Evolutionary conservation across 2,113 vertebrate genomes (phyloP).

Genomic region (Pygoscelis antarcticus): DNA sequence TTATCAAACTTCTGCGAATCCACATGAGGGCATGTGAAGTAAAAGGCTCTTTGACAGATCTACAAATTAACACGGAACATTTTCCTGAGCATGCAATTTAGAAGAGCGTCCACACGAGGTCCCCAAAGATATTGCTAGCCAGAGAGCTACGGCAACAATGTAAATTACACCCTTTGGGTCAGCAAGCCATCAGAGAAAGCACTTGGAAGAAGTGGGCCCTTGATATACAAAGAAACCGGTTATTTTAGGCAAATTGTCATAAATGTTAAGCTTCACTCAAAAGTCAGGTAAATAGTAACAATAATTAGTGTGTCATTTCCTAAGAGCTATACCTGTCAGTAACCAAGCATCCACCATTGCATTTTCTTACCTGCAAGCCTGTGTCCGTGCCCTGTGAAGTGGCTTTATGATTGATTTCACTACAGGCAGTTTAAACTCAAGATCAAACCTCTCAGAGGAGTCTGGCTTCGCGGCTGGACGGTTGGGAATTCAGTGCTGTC

Average conservation of each 20-base stretch:
- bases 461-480: background rate
- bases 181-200: background rate
- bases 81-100: background rate
- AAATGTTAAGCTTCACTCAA: background rate
- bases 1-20: background rate
- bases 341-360: background rate
- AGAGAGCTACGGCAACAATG: background rate
- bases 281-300: background rate
- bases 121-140: background rate
- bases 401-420: background rate
- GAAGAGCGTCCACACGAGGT: slow-evolving; percentile 18
- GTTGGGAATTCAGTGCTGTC: background rate
- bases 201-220: background rate
- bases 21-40: background rate
- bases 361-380: background rate
- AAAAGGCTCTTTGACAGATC: background rate
- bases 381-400: fast-evolving
- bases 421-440: background rate
- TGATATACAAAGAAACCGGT: background rate
- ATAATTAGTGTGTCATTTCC: background rate
- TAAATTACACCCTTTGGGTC: too few species aligned
- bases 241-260: background rate
- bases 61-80: fast-evolving
- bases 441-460: background rate
- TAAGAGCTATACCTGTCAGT: background rate